Percentiles rank a stretch among this genome's conserved stretches.
These are phyloP conservation scores for Nestor notabilis DNA, from an alignment of 2,113 vertebrate species.

Conservation along the genomic window DNA sequence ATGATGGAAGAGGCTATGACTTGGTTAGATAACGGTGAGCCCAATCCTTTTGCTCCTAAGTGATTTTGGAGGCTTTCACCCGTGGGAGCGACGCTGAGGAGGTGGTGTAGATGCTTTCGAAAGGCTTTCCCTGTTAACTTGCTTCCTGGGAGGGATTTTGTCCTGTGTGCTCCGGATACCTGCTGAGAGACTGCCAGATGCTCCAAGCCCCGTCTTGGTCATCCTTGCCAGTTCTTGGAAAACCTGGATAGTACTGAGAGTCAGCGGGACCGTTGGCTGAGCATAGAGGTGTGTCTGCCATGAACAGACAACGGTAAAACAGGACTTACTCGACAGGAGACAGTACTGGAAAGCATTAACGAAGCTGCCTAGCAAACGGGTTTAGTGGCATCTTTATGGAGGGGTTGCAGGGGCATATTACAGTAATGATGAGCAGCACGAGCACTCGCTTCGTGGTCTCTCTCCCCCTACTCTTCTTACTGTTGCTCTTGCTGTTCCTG, in stretches of 20 bases:
- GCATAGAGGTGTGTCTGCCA: background rate
- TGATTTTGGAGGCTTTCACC: background rate
- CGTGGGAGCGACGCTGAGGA: background rate
- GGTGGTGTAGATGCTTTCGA: background rate
- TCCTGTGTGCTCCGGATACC: background rate
- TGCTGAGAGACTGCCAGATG: background rate
- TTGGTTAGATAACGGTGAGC: background rate
- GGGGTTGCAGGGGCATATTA: background rate
- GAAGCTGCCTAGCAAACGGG: background rate
- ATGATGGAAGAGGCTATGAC: background rate
- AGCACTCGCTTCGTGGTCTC: background rate
- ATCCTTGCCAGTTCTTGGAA: background rate
- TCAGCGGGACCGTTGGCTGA: fast-evolving
- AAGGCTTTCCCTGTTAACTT: background rate
- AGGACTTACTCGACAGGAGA: background rate
- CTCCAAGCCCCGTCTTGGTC: background rate
- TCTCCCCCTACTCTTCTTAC: background rate
- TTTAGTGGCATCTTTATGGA: background rate
- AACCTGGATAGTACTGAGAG: background rate
- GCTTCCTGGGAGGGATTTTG: background rate
- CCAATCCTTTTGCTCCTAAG: background rate
- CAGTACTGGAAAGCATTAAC: background rate
- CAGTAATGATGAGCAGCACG: background rate
- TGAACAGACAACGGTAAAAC: background rate
- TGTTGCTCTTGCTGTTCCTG: background rate